Evolutionary conservation across 1,140 invertebrate genomes (phyloP).

Genomic region (Latrodectus geometricus): DNA sequence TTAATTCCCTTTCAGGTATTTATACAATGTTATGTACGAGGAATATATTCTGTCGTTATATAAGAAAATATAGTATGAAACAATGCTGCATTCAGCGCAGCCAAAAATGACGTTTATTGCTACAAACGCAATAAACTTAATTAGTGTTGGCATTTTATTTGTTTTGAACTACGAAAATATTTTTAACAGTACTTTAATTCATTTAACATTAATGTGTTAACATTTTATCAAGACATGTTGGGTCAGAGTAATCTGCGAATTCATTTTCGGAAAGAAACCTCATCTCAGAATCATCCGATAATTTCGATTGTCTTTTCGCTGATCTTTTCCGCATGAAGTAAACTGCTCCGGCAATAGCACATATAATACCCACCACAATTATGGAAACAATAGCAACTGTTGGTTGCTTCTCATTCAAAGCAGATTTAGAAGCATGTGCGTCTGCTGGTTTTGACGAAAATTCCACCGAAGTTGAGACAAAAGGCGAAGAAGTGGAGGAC

Average conservation of each 20-base stretch:
- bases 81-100: too few relatives aligned
- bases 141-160: neutral
- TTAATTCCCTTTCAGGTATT: too few relatives aligned
- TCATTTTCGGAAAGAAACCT: conserved; percentile 62
- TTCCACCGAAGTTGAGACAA: neutral
- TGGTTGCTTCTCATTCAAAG: neutral
- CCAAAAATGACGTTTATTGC: too few relatives aligned
- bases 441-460: neutral
- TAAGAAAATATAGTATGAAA: too few relatives aligned
- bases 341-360: neutral
- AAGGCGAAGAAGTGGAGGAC: neutral
- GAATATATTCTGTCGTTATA: too few relatives aligned
- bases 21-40: too few relatives aligned
- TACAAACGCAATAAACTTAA: too few relatives aligned
- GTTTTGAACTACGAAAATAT: neutral
- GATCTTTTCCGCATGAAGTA: conserved; percentile 13
- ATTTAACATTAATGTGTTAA: neutral
- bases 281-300: conserved; percentile 63
- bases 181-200: neutral
- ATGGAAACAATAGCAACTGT: conserved; percentile 13
- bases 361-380: conserved; percentile 9
- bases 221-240: conserved; percentile 2
- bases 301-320: conserved; percentile 38
- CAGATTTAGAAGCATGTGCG: conserved; percentile 5
- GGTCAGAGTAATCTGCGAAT: conserved; percentile 43